These are phyloP conservation scores for Digitonthophagus gazella DNA, from an alignment of 2,888 invertebrate genomes.

Conservation along the genomic window DNA sequence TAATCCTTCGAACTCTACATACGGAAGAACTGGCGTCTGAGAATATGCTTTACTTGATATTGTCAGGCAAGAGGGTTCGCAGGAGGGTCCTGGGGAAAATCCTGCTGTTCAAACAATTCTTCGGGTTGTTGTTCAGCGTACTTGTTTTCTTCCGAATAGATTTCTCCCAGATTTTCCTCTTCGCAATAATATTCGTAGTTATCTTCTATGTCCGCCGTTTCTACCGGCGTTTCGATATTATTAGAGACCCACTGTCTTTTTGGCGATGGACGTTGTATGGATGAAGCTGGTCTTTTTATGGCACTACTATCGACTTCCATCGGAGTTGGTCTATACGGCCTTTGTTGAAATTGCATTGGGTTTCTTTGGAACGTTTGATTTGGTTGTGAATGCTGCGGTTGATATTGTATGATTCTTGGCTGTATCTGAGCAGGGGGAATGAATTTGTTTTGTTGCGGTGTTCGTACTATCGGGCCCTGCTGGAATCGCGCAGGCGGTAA, in stretches of 20 bases:
- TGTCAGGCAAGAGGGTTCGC: slow-evolving; percentile 2
- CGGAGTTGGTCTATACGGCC: slow-evolving; percentile 6
- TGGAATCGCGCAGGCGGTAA: no score
- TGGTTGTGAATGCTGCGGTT: neutral
- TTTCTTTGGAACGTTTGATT: no score
- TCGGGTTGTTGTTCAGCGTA: no score
- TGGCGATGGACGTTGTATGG: neutral
- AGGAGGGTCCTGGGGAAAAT: neutral
- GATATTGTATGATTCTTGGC: neutral
- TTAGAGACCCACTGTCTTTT: slow-evolving; percentile 17
- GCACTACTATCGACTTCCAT: slow-evolving; percentile 15
- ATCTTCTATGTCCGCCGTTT: slow-evolving; percentile 7
- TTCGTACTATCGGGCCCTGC: no score
- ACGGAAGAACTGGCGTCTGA: slow-evolving; percentile 4
- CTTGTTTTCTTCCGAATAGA: no score
- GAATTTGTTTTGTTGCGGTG: neutral
- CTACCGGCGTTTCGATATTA: neutral
- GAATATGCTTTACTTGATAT: slow-evolving; percentile 13
- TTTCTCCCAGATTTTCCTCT: neutral
- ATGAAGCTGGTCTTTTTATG: slow-evolving; percentile 6
- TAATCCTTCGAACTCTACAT: slow-evolving; percentile 12
- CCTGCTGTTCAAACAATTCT: slow-evolving; percentile 20
- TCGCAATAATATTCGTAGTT: neutral
- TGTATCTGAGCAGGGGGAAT: neutral
- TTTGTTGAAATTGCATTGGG: neutral